Conservation (phyloP, 2,113 vertebrate genomes). For the Ameiurus melas region DNA sequence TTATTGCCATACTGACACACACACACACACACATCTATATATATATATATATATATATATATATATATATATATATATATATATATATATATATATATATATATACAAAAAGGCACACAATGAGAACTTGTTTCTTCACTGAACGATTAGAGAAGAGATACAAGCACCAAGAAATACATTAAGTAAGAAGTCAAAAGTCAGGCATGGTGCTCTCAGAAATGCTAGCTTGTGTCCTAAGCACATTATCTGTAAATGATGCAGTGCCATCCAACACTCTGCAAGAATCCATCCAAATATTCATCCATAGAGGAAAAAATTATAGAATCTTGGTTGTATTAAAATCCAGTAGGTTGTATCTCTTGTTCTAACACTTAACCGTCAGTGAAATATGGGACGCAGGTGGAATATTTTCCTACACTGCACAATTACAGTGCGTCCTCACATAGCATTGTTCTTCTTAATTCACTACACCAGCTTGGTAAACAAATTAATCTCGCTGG, state of each 20-base stretch:
- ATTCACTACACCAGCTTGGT: slow-evolving; percentile 68
- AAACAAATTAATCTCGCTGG: slow-evolving; percentile 75
- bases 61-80: no score
- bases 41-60: no score
- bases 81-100: no score
- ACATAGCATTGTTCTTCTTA: slow-evolving; percentile 61
- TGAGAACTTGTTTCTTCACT: not conserved
- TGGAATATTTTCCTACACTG: slow-evolving; percentile 64
- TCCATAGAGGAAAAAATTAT: not conserved
- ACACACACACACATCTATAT: not conserved
- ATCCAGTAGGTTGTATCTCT: not conserved
- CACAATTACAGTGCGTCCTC: slow-evolving; percentile 56
- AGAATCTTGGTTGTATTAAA: not conserved
- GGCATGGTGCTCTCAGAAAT: no score
- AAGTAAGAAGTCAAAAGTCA: not conserved
- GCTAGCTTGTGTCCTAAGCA: not conserved
- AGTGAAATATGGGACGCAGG: slow-evolving; percentile 15
- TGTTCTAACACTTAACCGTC: slow-evolving; percentile 19
- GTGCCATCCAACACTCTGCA: not conserved
- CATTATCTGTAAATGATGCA: not conserved
- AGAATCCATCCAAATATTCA: not conserved
- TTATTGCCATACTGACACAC: not conserved
- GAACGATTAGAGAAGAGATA: not conserved
- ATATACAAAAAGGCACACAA: no score
- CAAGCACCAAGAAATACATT: not conserved